Conservation (phyloP, 2,797 vertebrate genomes). For the Arctocebus calabarensis region DNA sequence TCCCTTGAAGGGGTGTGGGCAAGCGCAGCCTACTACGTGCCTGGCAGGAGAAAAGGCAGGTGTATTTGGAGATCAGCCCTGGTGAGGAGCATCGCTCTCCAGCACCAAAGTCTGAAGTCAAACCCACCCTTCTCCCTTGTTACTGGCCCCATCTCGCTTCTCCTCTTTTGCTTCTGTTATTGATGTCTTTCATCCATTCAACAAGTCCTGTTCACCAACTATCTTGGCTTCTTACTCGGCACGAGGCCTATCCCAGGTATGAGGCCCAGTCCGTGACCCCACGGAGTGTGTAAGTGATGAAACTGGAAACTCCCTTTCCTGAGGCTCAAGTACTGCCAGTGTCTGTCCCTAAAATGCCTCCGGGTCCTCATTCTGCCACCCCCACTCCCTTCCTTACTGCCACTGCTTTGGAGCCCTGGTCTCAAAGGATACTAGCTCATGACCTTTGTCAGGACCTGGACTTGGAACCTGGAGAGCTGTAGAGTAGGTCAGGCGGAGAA, state of each 20-base stretch:
- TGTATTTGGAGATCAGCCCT: not conserved
- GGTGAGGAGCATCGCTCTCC: not conserved
- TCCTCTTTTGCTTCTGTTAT: not conserved
- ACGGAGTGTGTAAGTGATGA: fast-evolving
- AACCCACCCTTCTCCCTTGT: not conserved
- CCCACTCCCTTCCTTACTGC: not conserved
- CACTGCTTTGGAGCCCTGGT: not conserved
- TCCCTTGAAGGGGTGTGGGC: not conserved
- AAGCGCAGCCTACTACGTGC: fast-evolving
- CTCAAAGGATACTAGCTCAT: not conserved
- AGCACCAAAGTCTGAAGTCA: not conserved
- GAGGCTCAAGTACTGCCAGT: not conserved
- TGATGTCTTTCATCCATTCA: not conserved
- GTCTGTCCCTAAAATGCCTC: not conserved
- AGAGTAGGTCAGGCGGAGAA: not conserved
- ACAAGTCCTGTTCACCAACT: not conserved
- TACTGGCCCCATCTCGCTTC: not conserved
- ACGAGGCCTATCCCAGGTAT: fast-evolving
- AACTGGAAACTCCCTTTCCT: not conserved
- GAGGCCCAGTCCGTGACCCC: not conserved
- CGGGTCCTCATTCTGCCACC: not conserved
- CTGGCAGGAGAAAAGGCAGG: not conserved
- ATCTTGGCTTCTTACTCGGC: not conserved
- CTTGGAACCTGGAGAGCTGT: not conserved
- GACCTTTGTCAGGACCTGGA: not conserved